Evolutionary conservation across 1,140 invertebrate genomes (phyloP).

Genomic region (Halesus radiatus): DNA sequence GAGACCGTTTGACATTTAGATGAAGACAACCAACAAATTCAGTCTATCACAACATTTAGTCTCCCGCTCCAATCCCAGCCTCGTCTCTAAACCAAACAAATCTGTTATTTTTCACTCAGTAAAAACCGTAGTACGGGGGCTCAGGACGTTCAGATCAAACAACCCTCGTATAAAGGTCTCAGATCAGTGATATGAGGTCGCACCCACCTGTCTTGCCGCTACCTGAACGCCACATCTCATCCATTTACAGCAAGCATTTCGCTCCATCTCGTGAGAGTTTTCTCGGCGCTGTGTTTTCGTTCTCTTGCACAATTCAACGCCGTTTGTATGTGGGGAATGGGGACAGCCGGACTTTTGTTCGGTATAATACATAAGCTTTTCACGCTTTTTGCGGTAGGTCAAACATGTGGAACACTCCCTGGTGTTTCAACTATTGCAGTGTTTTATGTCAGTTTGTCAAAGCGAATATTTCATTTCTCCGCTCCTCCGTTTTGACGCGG

Average conservation of each 20-base stretch:
- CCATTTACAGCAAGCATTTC: neutral
- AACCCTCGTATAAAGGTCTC: neutral
- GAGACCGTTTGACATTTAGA: neutral
- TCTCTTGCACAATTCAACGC: neutral
- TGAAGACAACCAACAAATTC: neutral
- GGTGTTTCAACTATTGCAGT: too few relatives aligned
- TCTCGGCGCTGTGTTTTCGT: constrained; percentile 4
- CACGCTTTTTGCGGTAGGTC: too few relatives aligned
- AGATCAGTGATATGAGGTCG: neutral
- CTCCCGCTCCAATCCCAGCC: neutral
- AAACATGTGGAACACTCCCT: too few relatives aligned
- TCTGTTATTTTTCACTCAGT: constrained; percentile 16
- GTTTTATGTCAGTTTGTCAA: too few relatives aligned
- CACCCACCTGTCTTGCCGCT: neutral
- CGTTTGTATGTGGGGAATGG: neutral
- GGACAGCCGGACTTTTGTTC: too few relatives aligned
- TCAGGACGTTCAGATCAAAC: constrained; percentile 1
- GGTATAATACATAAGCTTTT: too few relatives aligned
- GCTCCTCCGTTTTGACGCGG: too few relatives aligned
- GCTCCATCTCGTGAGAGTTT: neutral
- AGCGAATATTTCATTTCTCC: too few relatives aligned
- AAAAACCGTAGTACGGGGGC: neutral
- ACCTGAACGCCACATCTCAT: constrained; percentile 5
- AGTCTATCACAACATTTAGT: neutral
- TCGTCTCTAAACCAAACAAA: constrained; percentile 6